phyloP scores from a whole-genome alignment of 2,797 vertebrate genomes.

The Margarornis squamiger region DNA sequence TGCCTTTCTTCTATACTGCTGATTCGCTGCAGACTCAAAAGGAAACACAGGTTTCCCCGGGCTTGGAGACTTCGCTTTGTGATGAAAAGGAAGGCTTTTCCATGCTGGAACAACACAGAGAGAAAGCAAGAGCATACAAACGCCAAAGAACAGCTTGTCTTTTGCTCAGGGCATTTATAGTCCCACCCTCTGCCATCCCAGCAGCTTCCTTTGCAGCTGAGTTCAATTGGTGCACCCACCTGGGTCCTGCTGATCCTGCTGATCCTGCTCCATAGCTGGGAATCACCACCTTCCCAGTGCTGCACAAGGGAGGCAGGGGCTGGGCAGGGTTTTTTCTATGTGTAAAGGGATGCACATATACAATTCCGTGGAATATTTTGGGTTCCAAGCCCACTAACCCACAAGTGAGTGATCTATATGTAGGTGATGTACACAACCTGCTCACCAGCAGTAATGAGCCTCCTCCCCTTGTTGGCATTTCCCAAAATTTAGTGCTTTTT shows the following conservation, averaged over 20 bases:
- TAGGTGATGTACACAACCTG: not conserved
- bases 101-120: accelerated
- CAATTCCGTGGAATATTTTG: not conserved
- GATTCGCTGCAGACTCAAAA: accelerated
- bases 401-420: not conserved
- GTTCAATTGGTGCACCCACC: not conserved
- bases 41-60: accelerated
- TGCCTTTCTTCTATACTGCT: accelerated
- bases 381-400: not conserved
- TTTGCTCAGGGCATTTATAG: not conserved
- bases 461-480: not conserved
- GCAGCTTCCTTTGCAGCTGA: not conserved
- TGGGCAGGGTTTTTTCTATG: accelerated
- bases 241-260: not conserved
- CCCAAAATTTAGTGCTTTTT: not conserved
- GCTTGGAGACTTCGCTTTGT: accelerated
- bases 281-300: not conserved
- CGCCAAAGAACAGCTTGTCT: accelerated
- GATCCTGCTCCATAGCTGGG: not conserved
- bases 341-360: accelerated
- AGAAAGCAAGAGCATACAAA: not conserved
- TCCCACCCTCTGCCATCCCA: not conserved
- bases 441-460: not conserved
- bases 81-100: not conserved
- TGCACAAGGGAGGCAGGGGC: accelerated